phyloP scores from a whole-genome alignment of 2,797 vertebrate species.

The Echiichthys vipera region DNA sequence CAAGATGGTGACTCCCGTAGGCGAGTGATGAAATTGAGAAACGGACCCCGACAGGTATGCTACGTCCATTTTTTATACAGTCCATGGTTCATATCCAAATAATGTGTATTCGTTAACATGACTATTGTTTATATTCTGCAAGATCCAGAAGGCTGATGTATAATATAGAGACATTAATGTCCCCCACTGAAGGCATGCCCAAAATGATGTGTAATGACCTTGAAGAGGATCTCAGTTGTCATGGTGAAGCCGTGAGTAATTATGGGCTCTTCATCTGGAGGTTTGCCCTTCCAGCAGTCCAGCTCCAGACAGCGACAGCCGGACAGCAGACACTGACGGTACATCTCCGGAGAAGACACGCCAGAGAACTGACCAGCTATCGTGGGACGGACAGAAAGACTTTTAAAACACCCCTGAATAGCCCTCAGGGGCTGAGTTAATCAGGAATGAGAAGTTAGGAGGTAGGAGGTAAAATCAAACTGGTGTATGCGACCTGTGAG shows the following conservation, averaged over 20 bases:
- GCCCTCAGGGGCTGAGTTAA: not conserved
- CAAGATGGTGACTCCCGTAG: no score
- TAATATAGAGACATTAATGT: not conserved
- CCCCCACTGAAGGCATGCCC: not conserved
- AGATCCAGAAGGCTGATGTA: not conserved
- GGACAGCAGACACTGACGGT: slow-evolving; percentile 93
- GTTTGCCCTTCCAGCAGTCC: slow-evolving; percentile 98
- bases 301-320: slow-evolving; percentile 97
- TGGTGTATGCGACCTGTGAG: slow-evolving; percentile 88
- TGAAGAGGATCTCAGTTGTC: slow-evolving; percentile 98
- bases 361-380: slow-evolving; percentile 97
- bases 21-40: no score
- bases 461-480: not conserved
- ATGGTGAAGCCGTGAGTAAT: slow-evolving; percentile 99
- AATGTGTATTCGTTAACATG: not conserved
- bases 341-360: slow-evolving; percentile 96
- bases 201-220: slow-evolving; percentile 79
- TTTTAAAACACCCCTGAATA: not conserved
- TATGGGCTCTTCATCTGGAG: slow-evolving; percentile 95
- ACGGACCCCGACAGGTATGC: no score
- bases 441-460: not conserved
- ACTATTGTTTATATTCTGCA: not conserved
- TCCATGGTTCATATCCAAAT: not conserved
- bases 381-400: not conserved
- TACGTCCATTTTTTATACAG: no score